Conservation (phyloP, 2,888 invertebrate genomes). For the Ophioninae sp. region DNA sequence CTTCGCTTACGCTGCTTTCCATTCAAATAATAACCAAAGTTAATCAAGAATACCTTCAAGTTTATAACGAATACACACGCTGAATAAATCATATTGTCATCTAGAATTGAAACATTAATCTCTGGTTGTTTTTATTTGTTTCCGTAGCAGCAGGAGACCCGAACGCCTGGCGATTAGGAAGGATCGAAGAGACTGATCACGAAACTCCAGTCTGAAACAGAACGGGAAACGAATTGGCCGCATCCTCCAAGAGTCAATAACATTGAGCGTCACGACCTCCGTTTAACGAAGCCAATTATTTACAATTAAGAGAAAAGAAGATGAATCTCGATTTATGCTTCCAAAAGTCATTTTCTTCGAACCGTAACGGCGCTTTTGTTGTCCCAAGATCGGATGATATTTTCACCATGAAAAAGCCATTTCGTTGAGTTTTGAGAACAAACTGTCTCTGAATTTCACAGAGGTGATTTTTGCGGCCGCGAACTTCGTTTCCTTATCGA, state of each 20-base stretch:
- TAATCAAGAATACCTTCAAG: neutral
- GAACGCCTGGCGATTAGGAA: conserved; percentile 90
- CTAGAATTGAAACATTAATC: conserved; percentile 4
- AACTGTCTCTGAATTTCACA: neutral
- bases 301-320: conserved; percentile 41
- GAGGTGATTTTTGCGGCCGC: neutral
- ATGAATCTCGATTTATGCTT: conserved; percentile 53
- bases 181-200: conserved; percentile 91
- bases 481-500: neutral
- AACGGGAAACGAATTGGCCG: conserved; percentile 24
- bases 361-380: conserved; percentile 6
- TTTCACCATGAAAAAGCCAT: neutral
- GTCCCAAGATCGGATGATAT: neutral
- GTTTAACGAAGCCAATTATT: conserved; percentile 63
- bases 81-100: neutral
- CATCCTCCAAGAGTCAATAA: conserved; percentile 66
- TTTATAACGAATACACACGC: neutral
- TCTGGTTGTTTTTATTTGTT: conserved; percentile 46
- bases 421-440: neutral
- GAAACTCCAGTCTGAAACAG: conserved; percentile 89
- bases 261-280: conserved; percentile 53
- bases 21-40: neutral
- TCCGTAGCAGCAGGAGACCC: conserved; percentile 85
- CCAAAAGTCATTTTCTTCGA: conserved; percentile 41
- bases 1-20: neutral